Conservation (phyloP, 2,888 invertebrate species). For the Octonoba sinensis region DNA sequence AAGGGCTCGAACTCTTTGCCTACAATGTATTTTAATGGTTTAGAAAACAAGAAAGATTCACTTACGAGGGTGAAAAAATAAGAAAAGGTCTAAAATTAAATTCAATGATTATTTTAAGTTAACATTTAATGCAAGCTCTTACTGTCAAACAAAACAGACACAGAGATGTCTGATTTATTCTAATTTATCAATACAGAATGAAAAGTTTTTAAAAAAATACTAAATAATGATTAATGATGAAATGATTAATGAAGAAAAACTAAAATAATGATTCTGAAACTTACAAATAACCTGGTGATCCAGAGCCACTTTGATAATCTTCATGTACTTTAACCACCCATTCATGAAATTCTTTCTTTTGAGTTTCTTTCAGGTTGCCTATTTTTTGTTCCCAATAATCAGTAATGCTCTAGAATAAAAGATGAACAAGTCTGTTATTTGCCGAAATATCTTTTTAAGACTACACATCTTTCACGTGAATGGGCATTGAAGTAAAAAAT, state of each 20-base stretch:
- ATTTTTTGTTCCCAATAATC: conserved; percentile 84
- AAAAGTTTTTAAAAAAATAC: too few species aligned
- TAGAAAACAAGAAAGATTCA: not conserved
- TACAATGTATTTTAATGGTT: conserved; percentile 50
- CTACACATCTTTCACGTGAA: too few species aligned
- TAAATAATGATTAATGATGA: not conserved
- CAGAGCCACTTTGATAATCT: conserved; percentile 76
- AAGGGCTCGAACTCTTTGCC: conserved; percentile 69
- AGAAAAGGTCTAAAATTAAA: not conserved
- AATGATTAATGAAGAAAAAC: not conserved
- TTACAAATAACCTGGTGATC: conserved; percentile 68
- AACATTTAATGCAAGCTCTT: not conserved
- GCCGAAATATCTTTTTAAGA: too few species aligned
- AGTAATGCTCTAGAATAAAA: conserved; percentile 81
- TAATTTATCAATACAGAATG: too few species aligned
- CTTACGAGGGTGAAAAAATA: too few species aligned
- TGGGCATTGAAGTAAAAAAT: too few species aligned
- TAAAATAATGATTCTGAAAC: not conserved
- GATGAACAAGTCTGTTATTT: too few species aligned
- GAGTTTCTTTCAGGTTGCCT: conserved; percentile 85
- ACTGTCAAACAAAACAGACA: not conserved
- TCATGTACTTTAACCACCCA: conserved; percentile 88
- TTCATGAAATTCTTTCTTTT: conserved; percentile 86
- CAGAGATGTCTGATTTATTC: not conserved
- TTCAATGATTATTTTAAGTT: not conserved